phyloP scores from a whole-genome alignment of 2,888 invertebrate species.

The Holacanthella duospinosa region DNA sequence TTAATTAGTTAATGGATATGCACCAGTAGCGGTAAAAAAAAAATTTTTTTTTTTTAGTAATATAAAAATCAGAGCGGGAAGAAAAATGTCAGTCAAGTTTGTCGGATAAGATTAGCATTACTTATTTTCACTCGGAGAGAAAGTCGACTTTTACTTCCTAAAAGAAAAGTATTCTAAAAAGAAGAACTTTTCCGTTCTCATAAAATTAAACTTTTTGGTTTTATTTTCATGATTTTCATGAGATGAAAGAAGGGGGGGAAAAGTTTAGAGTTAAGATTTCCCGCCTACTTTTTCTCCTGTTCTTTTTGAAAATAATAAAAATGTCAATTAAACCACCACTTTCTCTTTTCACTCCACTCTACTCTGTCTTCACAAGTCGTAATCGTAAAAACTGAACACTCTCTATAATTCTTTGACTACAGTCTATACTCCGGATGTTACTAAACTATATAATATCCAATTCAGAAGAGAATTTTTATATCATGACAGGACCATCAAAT shows the following conservation, averaged over 20 bases:
- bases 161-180: background rate
- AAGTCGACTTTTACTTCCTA: background rate
- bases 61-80: no score
- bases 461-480: no score
- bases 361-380: background rate
- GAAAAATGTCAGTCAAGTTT: no score
- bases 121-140: background rate
- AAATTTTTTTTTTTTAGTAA: no score
- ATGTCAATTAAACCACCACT: slow-evolving; percentile 3
- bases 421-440: no score
- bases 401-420: background rate
- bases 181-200: background rate
- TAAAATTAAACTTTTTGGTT: background rate
- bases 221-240: background rate
- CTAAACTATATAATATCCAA: no score
- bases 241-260: background rate
- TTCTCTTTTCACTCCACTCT: background rate
- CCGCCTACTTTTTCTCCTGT: background rate
- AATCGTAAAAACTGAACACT: background rate
- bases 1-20: no score
- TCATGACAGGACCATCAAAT: background rate
- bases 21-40: no score
- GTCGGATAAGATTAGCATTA: no score
- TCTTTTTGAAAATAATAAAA: slow-evolving; percentile 4
- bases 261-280: background rate